Evolutionary conservation across 2,113 vertebrate species (phyloP), one percentile per base, ranked within the genome.

Genomic region (Anoura caudifer): DNA sequence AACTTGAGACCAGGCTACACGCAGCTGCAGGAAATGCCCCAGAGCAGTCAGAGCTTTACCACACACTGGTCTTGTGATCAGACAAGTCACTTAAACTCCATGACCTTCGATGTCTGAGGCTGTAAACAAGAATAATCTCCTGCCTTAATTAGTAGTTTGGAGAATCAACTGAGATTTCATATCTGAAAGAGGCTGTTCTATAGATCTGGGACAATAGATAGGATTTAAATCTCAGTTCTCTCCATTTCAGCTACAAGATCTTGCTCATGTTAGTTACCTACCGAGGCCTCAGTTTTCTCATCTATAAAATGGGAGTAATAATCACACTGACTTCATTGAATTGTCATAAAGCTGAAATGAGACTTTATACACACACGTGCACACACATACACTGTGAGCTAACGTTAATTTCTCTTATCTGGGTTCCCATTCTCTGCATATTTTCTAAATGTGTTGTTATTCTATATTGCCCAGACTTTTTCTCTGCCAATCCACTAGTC

Each of bases 161-260:
- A 94, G 65, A 87, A 91, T 45, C 85, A 69, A 95, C 76, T 26
- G 88, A 87, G 72, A 92, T 85, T 83, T 91, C 75, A 1, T 73
- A 59, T 80, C 81, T 43, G 43, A 86, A 86, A 94, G 38, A 81
- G 77, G 69, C 65, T 94, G 43, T 67, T 82, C 24, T 22, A 59
- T 19, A 80, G 28, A 80, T 61, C 36, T 31, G 90, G 61, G 80
- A 79, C 76, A 50, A 86, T 79, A n/a, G n/a, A 91, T 50, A 63
- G 85, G 24, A 88, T 28, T 87, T 93, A 59, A 84, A 92, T 41
- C 85, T 41, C 77, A 52, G 16, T n/a, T 50, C 54, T 79, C 61
- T 36, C 54, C 82, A 65, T 65, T 63, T 65, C 36, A 61, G 73
- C 72, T 72, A 16, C 9, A 5, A 73, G 85, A 83, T 63, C 63